Base-by-base conservation (phyloP, 2,888 invertebrate species). In the Acholoe squamosa region DNA sequence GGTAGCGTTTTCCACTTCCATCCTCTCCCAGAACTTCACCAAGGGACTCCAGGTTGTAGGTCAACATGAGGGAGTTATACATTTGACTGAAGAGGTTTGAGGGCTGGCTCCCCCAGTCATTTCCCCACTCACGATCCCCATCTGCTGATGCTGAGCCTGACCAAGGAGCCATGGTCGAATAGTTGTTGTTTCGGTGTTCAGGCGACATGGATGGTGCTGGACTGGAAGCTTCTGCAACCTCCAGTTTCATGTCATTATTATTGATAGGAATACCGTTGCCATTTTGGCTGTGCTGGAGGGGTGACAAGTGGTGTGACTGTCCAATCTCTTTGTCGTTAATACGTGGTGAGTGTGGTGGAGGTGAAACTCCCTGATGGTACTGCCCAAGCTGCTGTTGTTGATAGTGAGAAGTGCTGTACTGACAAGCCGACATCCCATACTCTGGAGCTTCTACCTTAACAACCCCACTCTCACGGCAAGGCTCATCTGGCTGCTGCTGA, bases 41-140 rank as follows among this genome's bases (percentile, higher is more conserved):
- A 16, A 84, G 28, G 12, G 22, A 19, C 28, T 54, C 86, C 54
- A 90, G 10, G 80, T 90, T 90, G 76, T 90, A 90, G 51, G 90
- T 76, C 22, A 76, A 43, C 90, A 90, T 25, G 19, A 90, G 77
- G 28, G 90, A 90, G 80, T 80, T 80, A 56, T 90, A 90, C 90
- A 90, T 80, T 31, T 90, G 90, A 54, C 86, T 86, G 86, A 86
- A 86, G 56, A 86, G 86, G 86, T n/a, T 54, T 10, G 86, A 54
- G 52, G 25, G 86, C 33, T 51, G 86, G 28, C 52, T 25, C 7
- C 28, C 25, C 56, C 86, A 52, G 10, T 54, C 86, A 7, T 28
- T 25, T 28, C 28, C 25, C 56, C 86, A 52, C 5, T 54, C 86
- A 1, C 54, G 54, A 25, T 52, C 54, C 16, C 54, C 56, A 10